phyloP scores from a whole-genome alignment of 1,140 invertebrate species.

The Plectus sambesii region DNA sequence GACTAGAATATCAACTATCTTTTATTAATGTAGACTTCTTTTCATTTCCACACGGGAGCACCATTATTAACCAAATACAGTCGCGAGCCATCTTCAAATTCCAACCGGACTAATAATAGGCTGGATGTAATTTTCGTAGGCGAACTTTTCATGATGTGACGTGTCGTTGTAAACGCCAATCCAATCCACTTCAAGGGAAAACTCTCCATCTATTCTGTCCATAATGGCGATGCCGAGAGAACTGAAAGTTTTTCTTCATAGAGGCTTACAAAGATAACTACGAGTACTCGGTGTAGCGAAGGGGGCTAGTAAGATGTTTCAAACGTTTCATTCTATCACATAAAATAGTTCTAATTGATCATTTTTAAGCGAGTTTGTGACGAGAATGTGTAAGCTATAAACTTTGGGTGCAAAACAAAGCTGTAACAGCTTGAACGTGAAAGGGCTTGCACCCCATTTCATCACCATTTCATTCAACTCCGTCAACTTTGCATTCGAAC shows the following conservation, averaged over 20 bases:
- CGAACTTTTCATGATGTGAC: conserved; percentile 36
- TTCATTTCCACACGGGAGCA: neutral
- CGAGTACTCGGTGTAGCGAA: neutral
- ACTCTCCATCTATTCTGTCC: conserved; percentile 39
- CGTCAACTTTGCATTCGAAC: no score
- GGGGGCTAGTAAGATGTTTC: no score
- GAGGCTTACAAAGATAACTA: neutral
- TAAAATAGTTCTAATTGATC: conserved; percentile 8
- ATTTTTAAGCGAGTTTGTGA: conserved; percentile 1
- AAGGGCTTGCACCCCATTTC: no score
- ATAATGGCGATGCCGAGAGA: conserved; percentile 37
- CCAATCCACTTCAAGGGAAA: conserved; percentile 39
- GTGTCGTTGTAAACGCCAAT: conserved; percentile 38
- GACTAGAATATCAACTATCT: conserved; percentile 5
- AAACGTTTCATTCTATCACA: conserved; percentile 8
- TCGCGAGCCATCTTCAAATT: conserved; percentile 19
- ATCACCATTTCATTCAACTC: no score
- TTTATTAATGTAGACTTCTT: conserved; percentile 15
- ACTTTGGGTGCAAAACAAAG: no score
- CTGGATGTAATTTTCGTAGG: conserved; percentile 38
- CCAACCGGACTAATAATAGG: conserved; percentile 29
- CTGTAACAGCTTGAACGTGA: no score
- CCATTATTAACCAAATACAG: conserved; percentile 4
- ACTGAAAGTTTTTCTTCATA: conserved; percentile 21
- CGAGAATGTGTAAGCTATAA: no score